A percentile compares a stretch with the other conserved stretches of the same genome.
phyloP scores from a whole-genome alignment of 2,888 invertebrate species.

The Malthinus flaveolus region DNA sequence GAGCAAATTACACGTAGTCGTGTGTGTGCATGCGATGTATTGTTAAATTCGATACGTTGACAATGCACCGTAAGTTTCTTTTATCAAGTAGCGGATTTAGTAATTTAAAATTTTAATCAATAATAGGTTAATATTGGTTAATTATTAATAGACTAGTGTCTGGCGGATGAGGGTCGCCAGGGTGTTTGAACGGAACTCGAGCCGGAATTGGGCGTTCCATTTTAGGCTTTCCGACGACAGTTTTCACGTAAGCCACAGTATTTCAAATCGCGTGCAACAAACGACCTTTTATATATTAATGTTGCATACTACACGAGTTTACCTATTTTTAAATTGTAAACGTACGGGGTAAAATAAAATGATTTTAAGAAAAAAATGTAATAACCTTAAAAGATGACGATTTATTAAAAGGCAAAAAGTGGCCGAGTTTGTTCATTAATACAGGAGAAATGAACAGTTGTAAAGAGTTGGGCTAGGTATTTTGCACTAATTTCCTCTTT shows the following conservation, averaged over 20 bases:
- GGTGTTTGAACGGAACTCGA: slow-evolving; percentile 25
- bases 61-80: not conserved
- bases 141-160: slow-evolving; percentile 24
- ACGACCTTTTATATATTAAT: slow-evolving; percentile 22
- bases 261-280: slow-evolving; percentile 33
- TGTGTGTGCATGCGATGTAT: too few species aligned
- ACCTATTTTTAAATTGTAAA: slow-evolving; percentile 22
- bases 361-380: slow-evolving; percentile 1
- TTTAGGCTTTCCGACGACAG: slow-evolving; percentile 29
- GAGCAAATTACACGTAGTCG: too few species aligned
- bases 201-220: slow-evolving; percentile 25
- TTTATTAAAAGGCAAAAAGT: slow-evolving; percentile 1
- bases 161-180: slow-evolving; percentile 26
- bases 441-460: slow-evolving; percentile 21
- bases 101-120: slow-evolving; percentile 13
- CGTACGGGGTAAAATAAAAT: not conserved
- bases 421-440: slow-evolving; percentile 15
- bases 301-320: slow-evolving; percentile 2
- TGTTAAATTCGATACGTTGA: too few species aligned
- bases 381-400: not conserved
- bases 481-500: slow-evolving; percentile 31
- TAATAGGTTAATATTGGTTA: slow-evolving; percentile 23
- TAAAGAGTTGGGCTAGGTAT: slow-evolving; percentile 22
- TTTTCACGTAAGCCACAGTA: slow-evolving; percentile 29
- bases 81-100: slow-evolving; percentile 3